phyloP scores from a whole-genome alignment of 2,888 invertebrate species.

The Trachelus stipa region DNA sequence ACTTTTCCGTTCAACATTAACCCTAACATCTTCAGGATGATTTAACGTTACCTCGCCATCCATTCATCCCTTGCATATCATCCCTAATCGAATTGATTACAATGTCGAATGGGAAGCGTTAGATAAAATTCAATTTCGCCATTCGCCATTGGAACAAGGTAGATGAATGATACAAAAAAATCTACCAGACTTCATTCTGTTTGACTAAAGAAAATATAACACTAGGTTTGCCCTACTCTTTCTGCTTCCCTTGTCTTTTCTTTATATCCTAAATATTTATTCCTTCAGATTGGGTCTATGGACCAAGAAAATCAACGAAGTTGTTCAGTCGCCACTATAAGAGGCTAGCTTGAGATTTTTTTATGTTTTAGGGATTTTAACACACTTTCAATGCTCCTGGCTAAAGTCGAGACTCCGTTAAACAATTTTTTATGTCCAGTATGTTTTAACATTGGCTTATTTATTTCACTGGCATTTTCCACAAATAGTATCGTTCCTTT shows the following conservation, averaged over 20 bases:
- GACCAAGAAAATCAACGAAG: no score
- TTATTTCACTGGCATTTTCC: not conserved
- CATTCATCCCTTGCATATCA: not conserved
- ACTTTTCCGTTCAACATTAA: constrained; percentile 59
- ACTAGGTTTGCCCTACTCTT: not conserved
- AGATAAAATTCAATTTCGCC: not conserved
- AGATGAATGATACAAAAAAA: not conserved
- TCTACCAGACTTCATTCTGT: not conserved
- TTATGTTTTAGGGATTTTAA: not conserved
- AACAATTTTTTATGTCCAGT: not conserved
- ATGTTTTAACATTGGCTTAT: not conserved
- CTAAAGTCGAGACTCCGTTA: not conserved
- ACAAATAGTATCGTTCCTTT: not conserved
- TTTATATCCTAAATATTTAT: not conserved
- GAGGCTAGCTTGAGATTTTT: not conserved
- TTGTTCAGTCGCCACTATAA: not conserved
- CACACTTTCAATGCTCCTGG: not conserved
- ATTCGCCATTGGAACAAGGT: not conserved
- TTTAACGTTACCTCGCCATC: not conserved
- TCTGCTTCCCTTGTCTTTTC: not conserved
- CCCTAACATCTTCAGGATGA: not conserved
- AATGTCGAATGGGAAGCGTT: not conserved
- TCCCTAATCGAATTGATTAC: not conserved
- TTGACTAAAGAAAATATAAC: not conserved
- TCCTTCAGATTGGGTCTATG: not conserved